phyloP scores from a whole-genome alignment of 2,888 invertebrate species.

The Brachylomia viminalis region DNA sequence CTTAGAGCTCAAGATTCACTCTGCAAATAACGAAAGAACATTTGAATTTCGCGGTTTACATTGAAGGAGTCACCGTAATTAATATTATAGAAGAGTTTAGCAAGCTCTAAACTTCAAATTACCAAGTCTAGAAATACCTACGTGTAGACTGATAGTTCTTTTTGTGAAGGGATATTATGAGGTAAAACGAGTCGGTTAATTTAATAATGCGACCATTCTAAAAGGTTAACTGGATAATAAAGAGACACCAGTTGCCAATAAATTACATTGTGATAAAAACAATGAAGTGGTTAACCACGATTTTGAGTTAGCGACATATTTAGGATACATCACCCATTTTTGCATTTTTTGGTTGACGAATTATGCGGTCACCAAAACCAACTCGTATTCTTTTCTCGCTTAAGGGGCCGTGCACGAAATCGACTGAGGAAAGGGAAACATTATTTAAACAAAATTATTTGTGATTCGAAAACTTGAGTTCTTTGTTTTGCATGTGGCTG shows the following conservation, averaged over 20 bases:
- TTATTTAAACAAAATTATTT: too few relatives aligned
- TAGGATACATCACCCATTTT: constrained; percentile 18
- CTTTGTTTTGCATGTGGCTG: too few relatives aligned
- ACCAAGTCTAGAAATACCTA: background rate
- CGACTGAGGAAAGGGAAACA: too few relatives aligned
- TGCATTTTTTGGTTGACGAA: too few relatives aligned
- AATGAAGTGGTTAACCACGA: constrained; percentile 68
- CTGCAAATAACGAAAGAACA: too few relatives aligned
- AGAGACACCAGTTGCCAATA: constrained; percentile 54
- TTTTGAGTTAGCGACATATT: constrained; percentile 25
- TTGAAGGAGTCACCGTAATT: background rate
- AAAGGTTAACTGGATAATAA: constrained; percentile 45
- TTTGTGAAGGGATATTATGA: background rate
- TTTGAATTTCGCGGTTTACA: too few relatives aligned
- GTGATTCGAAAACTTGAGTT: too few relatives aligned
- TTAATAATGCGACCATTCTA: constrained; percentile 15
- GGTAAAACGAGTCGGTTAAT: constrained; percentile 5
- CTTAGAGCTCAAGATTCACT: background rate
- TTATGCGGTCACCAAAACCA: too few relatives aligned
- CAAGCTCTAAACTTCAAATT: background rate
- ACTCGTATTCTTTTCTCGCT: too few relatives aligned
- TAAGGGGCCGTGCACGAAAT: too few relatives aligned
- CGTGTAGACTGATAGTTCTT: background rate
- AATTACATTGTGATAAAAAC: constrained; percentile 73
- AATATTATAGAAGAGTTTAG: background rate